These are phyloP conservation scores for Spilarctia lutea DNA, from an alignment of 2,888 invertebrate genomes.

Conservation along the genomic window DNA sequence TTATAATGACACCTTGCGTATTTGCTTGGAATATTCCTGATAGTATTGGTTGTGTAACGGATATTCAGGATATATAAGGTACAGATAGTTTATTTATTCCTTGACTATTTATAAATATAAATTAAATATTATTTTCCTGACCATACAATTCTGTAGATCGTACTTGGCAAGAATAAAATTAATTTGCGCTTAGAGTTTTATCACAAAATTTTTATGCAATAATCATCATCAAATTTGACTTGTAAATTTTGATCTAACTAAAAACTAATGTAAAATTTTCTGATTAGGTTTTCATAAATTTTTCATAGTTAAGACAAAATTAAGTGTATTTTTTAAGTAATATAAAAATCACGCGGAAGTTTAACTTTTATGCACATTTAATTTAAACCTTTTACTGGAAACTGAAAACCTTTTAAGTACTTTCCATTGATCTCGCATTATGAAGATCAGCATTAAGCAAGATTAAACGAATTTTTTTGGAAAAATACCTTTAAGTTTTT, in stretches of 20 bases:
- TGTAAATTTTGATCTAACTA: neutral
- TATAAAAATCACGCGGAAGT: no score
- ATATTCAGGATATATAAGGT: neutral
- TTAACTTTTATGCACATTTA: no score
- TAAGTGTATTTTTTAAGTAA: no score
- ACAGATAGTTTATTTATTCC: neutral
- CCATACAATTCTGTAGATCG: neutral
- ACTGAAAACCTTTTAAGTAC: neutral
- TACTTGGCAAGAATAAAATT: neutral
- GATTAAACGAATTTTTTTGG: neutral
- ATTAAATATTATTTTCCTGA: no score
- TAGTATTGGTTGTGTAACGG: neutral
- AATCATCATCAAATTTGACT: no score
- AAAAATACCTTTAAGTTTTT: neutral
- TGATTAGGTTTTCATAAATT: no score
- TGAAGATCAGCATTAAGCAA: neutral
- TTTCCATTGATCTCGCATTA: neutral
- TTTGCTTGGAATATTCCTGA: neutral
- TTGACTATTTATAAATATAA: no score
- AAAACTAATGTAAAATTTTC: neutral
- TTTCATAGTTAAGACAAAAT: no score
- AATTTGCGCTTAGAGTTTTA: no score
- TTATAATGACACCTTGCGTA: constrained; percentile 15
- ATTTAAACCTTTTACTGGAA: no score
- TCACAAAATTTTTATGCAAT: no score